Evolutionary conservation across 2,113 vertebrate genomes (phyloP).

Genomic region (Cyphotilapia sp.): DNA sequence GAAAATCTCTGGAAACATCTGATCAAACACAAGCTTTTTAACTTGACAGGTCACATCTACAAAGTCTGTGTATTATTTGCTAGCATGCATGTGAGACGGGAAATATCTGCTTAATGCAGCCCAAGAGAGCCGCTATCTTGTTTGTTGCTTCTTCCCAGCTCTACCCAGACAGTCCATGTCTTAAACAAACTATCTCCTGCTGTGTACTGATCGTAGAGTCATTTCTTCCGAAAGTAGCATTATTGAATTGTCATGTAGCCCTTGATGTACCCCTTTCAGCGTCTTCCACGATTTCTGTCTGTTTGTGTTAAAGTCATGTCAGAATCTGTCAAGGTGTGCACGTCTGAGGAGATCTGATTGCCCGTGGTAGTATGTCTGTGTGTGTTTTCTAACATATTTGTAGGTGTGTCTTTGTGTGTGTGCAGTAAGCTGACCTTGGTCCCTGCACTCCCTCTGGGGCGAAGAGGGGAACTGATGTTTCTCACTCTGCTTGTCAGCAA

Average conservation of each 20-base stretch:
- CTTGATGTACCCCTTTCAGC: background rate
- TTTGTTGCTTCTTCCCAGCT: background rate
- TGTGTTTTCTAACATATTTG: slow-evolving; percentile 3
- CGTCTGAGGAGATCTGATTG: background rate
- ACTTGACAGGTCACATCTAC: background rate
- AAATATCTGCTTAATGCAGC: background rate
- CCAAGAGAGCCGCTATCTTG: background rate
- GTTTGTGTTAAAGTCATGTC: background rate
- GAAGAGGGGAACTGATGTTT: slow-evolving; percentile 33
- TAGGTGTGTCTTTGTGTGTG: background rate
- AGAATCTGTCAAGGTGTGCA: background rate
- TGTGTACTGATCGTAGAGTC: background rate
- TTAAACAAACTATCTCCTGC: background rate
- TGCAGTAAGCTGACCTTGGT: slow-evolving; percentile 30
- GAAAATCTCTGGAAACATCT: background rate
- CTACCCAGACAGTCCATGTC: background rate
- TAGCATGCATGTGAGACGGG: background rate
- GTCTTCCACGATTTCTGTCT: background rate
- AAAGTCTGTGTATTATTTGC: background rate
- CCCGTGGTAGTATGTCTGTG: background rate
- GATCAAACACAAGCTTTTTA: background rate
- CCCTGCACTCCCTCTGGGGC: background rate
- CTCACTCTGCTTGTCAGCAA: slow-evolving; percentile 61
- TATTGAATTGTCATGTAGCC: background rate
- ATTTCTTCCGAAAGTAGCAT: background rate